phyloP scores from a whole-genome alignment of 2,113 vertebrate genomes.

The Redunca redunca region DNA sequence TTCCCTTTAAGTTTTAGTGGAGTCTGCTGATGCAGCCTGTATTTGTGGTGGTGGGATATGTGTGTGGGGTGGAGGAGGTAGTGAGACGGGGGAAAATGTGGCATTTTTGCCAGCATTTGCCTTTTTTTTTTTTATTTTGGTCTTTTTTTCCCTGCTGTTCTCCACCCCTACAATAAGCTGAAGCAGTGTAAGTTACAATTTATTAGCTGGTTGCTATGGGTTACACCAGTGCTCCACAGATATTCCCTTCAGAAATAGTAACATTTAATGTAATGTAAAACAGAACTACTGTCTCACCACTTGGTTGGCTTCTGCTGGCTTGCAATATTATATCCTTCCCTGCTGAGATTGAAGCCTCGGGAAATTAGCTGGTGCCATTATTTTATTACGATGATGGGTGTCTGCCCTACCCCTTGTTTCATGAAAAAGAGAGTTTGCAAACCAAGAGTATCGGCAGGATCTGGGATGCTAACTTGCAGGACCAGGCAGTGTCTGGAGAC shows the following conservation, averaged over 20 bases:
- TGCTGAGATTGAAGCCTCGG: conserved; percentile 56
- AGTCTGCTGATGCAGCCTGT: background rate
- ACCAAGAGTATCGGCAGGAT: background rate
- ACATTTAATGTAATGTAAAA: conserved; percentile 76
- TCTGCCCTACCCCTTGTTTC: background rate
- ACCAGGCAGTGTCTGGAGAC: accelerated
- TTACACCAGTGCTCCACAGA: conserved; percentile 72
- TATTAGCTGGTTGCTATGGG: conserved; percentile 84
- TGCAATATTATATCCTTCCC: conserved; percentile 68
- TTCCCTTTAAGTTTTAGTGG: conserved; percentile 40
- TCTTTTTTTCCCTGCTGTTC: background rate
- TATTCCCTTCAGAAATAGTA: conserved; percentile 81
- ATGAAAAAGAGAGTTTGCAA: background rate
- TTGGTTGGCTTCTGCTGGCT: conserved; percentile 62
- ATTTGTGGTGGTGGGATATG: background rate
- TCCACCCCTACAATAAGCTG: conserved; percentile 70
- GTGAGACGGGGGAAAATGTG: accelerated
- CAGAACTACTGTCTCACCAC: conserved; percentile 60
- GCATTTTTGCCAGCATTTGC: conserved; percentile 17
- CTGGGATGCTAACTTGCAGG: background rate
- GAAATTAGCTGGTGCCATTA: conserved; percentile 64
- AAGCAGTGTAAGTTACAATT: conserved; percentile 62
- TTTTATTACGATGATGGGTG: conserved; percentile 42
- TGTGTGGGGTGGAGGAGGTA: too few species aligned
- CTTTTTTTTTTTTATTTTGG: conserved; percentile 14